A percentile compares a stretch with the other conserved stretches of the same genome.
phyloP scores from a whole-genome alignment of 2,113 vertebrate species.

The Chinchilla lanigera region DNA sequence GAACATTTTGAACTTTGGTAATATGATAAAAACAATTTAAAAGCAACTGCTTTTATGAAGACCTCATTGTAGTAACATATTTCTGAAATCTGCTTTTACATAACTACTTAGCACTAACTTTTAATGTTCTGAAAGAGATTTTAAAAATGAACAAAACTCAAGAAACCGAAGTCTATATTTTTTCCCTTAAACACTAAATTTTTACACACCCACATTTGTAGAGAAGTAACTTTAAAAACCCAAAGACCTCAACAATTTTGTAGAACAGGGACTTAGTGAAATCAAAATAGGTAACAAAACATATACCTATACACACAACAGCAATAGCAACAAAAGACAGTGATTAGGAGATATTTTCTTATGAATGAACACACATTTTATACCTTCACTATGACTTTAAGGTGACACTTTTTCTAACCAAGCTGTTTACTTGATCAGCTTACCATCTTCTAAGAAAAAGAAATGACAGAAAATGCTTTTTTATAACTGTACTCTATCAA shows the following conservation, averaged over 20 bases:
- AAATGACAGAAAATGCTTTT: constrained; percentile 48
- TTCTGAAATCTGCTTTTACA: constrained; percentile 48
- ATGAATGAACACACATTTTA: not conserved
- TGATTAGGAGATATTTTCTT: not conserved
- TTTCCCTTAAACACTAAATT: not conserved
- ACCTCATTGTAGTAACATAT: constrained; percentile 42
- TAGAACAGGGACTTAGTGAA: constrained; percentile 33
- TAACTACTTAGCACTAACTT: constrained; percentile 68
- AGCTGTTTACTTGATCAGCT: not conserved
- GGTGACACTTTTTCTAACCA: constrained; percentile 38
- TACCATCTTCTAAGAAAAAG: constrained; percentile 65
- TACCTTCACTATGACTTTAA: constrained; percentile 29
- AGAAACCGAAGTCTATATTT: constrained; percentile 12
- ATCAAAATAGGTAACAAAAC: constrained; percentile 32
- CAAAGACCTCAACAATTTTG: constrained; percentile 37
- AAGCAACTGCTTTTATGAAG: constrained; percentile 60
- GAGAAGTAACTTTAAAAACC: constrained; percentile 5
- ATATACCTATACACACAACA: not conserved
- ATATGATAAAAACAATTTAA: constrained; percentile 65
- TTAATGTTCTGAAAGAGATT: constrained; percentile 3
- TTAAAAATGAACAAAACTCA: not conserved
- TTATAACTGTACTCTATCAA: not conserved
- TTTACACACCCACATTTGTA: constrained; percentile 46
- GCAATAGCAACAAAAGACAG: not conserved
- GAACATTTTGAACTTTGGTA: constrained; percentile 62